Percentiles rank a stretch among this genome's conserved stretches.
phyloP scores from a whole-genome alignment of 2,888 invertebrate species.

The Eubasilissa splendida region DNA sequence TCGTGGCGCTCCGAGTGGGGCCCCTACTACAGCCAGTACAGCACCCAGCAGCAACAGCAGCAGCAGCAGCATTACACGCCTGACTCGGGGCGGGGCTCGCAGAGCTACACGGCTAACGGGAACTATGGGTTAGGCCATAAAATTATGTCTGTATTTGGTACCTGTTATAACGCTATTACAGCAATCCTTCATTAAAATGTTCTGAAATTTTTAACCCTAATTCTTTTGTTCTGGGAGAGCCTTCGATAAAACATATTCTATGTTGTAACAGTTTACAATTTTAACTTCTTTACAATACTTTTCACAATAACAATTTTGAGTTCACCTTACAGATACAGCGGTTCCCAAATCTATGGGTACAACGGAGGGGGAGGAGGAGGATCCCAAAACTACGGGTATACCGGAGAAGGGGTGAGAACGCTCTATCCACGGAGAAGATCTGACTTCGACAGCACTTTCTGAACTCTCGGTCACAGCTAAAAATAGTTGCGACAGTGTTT shows the following conservation, averaged over 20 bases:
- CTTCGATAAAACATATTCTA: too few species aligned
- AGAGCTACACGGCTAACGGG: constrained; percentile 67
- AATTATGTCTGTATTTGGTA: too few species aligned
- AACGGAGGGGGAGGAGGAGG: constrained; percentile 73
- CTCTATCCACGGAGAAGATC: constrained; percentile 78
- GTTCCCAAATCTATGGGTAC: constrained; percentile 56
- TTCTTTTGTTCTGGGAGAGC: too few species aligned
- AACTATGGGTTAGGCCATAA: constrained; percentile 64
- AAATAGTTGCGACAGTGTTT: constrained; percentile 1
- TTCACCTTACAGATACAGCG: constrained; percentile 50
- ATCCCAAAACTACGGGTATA: constrained; percentile 72
- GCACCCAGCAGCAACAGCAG: constrained; percentile 64
- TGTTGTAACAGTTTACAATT: too few species aligned
- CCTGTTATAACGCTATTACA: too few species aligned
- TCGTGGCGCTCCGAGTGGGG: constrained; percentile 74
- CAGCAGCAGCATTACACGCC: constrained; percentile 73
- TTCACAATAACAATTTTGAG: too few species aligned
- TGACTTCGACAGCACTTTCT: constrained; percentile 87
- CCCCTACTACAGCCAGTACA: constrained; percentile 63
- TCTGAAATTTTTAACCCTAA: too few species aligned
- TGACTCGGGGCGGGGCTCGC: constrained; percentile 71
- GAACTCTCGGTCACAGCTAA: constrained; percentile 61
- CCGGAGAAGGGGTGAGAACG: constrained; percentile 67
- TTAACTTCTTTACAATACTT: not conserved
- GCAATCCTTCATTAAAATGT: too few species aligned